Evolutionary conservation across 2,888 invertebrate genomes (phyloP).

Genomic region (Poecilobothrus nobilitatus): DNA sequence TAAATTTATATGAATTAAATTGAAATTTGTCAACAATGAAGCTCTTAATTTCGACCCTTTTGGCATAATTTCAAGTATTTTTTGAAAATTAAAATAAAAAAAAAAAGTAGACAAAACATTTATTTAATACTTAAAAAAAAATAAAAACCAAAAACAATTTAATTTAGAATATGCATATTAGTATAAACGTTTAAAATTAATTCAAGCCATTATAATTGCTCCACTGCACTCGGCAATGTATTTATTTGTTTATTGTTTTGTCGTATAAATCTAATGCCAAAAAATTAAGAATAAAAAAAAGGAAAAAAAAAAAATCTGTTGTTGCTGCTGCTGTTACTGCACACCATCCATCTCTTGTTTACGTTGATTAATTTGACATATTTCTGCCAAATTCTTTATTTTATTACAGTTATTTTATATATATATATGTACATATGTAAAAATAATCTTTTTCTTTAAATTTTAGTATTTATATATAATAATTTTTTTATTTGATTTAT

Average conservation of each 20-base stretch:
- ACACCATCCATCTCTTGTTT: neutral
- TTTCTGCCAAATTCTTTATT: neutral
- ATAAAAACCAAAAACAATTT: neutral
- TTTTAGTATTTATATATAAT: too few relatives aligned
- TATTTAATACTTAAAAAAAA: neutral
- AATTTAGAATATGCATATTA: neutral
- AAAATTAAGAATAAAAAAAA: neutral
- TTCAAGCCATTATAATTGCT: neutral
- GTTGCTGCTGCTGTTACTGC: neutral
- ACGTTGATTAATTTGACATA: constrained; percentile 1
- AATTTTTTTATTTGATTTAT: too few relatives aligned
- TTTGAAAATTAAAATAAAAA: neutral
- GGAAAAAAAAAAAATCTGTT: neutral
- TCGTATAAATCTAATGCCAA: neutral
- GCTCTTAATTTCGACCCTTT: constrained; percentile 3
- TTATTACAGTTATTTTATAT: neutral
- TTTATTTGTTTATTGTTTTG: neutral
- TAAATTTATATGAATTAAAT: too few relatives aligned
- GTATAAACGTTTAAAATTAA: neutral
- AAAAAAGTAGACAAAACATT: too few relatives aligned
- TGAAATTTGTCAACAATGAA: neutral
- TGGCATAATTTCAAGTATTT: neutral
- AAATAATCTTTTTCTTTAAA: too few relatives aligned
- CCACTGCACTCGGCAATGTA: neutral
- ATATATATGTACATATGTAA: too few relatives aligned